phyloP scores from a whole-genome alignment of 2,113 vertebrate species.

The Hippocampus mohnikei region DNA sequence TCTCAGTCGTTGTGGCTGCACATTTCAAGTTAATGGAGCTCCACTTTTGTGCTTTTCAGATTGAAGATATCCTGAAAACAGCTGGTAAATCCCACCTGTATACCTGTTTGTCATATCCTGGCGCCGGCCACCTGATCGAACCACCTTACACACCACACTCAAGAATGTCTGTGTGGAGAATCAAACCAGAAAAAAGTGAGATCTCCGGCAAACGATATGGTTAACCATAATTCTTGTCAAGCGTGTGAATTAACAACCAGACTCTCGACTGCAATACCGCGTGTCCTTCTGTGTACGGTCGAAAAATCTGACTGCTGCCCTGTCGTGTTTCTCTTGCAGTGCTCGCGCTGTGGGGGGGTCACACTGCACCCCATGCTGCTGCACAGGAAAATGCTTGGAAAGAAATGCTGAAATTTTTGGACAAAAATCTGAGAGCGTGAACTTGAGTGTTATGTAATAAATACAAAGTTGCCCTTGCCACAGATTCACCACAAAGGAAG shows the following conservation, averaged over 20 bases:
- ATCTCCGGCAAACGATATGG: background rate
- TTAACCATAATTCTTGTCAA: background rate
- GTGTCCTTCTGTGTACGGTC: background rate
- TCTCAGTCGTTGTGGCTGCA: background rate
- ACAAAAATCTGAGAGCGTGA: slow-evolving; percentile 37
- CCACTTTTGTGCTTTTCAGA: slow-evolving; percentile 45
- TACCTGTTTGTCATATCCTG: slow-evolving; percentile 61
- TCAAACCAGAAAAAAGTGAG: slow-evolving; percentile 57
- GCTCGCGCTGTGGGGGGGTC: slow-evolving; percentile 60
- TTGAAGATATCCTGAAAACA: slow-evolving; percentile 48
- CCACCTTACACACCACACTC: slow-evolving; percentile 57
- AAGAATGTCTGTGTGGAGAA: slow-evolving; percentile 30
- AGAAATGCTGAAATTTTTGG: slow-evolving; percentile 57
- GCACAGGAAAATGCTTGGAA: slow-evolving; percentile 69
- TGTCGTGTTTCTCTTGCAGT: slow-evolving; percentile 47
- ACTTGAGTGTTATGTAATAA: no score
- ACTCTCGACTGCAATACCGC: background rate
- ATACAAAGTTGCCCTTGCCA: background rate
- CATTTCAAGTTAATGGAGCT: background rate
- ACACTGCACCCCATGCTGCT: slow-evolving; percentile 49
- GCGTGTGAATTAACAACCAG: background rate
- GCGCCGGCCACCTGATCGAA: slow-evolving; percentile 71
- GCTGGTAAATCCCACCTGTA: slow-evolving; percentile 63
- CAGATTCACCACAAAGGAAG: background rate
- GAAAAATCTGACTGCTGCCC: no score